Evolutionary conservation across 2,113 vertebrate species (phyloP).

Genomic region (Naja naja): DNA sequence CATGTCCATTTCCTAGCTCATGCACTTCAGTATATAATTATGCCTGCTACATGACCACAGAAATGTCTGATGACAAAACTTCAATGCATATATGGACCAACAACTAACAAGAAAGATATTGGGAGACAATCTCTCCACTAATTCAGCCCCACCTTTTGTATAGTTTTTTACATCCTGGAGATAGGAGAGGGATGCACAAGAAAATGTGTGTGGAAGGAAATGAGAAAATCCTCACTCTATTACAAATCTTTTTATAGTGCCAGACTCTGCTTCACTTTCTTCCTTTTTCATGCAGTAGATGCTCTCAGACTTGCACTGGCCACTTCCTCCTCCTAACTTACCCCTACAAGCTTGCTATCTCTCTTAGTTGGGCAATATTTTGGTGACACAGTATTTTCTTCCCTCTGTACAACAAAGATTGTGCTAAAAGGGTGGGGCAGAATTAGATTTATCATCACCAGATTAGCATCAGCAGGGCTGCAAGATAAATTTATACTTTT

Average conservation of each 20-base stretch:
- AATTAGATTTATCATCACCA: neutral
- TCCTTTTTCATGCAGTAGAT: neutral
- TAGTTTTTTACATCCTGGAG: neutral
- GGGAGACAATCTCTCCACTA: neutral
- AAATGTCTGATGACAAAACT: neutral
- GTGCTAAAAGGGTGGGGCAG: neutral
- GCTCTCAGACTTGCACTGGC: neutral
- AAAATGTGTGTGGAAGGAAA: neutral
- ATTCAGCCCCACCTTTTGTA: neutral
- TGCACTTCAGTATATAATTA: neutral
- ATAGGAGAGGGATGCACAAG: neutral
- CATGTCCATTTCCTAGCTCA: neutral
- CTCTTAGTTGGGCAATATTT: neutral
- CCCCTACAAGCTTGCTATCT: neutral
- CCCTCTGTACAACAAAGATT: neutral
- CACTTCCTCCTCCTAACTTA: neutral
- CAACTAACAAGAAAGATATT: neutral
- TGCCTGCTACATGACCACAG: neutral
- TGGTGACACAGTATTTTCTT: neutral
- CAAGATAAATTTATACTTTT: neutral
- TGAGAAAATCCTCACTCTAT: neutral
- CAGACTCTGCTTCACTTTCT: neutral
- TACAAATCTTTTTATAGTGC: neutral
- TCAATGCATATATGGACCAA: neutral
- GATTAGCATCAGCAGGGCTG: neutral